These are phyloP conservation scores for Benitochromis conjunctus DNA, from an alignment of 2,113 vertebrate genomes.

Conservation along the genomic window DNA sequence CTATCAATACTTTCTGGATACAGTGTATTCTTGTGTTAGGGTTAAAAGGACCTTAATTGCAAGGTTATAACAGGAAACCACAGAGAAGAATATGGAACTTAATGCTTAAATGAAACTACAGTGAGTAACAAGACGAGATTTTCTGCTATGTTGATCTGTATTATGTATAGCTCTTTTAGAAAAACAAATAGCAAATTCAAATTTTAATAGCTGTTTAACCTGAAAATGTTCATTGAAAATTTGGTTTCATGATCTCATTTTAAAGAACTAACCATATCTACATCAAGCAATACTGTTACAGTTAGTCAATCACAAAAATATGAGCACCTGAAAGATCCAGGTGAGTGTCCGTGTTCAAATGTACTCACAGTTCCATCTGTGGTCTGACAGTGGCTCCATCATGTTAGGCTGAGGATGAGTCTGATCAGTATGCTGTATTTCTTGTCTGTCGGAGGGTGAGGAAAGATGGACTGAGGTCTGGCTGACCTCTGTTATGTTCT, in stretches of 20 bases:
- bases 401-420: neutral
- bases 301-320: neutral
- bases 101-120: neutral
- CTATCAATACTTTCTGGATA: neutral
- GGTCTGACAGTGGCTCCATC: conserved; percentile 34
- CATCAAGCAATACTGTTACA: neutral
- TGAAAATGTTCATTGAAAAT: neutral
- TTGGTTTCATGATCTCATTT: neutral
- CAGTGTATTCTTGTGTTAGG: neutral
- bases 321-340: neutral
- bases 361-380: conserved; percentile 8
- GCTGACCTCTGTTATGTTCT: neutral
- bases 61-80: neutral
- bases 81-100: neutral
- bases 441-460: neutral
- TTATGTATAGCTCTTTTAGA: neutral
- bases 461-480: neutral
- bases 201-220: neutral
- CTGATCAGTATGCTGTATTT: neutral
- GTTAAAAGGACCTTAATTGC: rapidly evolving
- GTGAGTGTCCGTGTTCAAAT: neutral
- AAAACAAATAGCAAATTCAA: neutral
- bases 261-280: neutral
- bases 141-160: neutral
- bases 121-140: too few relatives aligned